Evolutionary conservation across 2,797 vertebrate species (phyloP).

Genomic region (Botia almorhae): DNA sequence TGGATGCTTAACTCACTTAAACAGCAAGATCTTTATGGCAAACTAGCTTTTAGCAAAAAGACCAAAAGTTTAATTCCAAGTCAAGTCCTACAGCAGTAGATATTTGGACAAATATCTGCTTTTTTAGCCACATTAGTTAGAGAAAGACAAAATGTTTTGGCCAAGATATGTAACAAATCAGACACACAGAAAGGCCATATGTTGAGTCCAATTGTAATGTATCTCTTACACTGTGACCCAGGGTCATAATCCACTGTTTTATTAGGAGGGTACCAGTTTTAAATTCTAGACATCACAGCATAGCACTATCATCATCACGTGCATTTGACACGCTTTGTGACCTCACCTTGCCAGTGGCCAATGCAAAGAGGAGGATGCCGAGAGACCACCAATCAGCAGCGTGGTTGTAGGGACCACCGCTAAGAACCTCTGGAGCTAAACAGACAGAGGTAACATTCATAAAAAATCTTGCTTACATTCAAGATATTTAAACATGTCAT

Average conservation of each 20-base stretch:
- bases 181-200: too few relatives aligned
- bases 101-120: too few relatives aligned
- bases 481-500: constrained; percentile 3
- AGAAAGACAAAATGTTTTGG: too few relatives aligned
- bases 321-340: constrained; percentile 11
- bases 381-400: constrained; percentile 93
- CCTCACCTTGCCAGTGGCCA: constrained; percentile 86
- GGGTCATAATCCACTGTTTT: not conserved
- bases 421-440: constrained; percentile 90
- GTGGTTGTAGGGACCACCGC: constrained; percentile 91
- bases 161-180: too few relatives aligned
- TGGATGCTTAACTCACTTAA: too few relatives aligned
- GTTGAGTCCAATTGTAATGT: too few relatives aligned
- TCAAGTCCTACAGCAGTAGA: too few relatives aligned
- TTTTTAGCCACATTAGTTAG: too few relatives aligned
- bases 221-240: not conserved
- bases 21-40: too few relatives aligned
- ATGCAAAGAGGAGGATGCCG: constrained; percentile 85
- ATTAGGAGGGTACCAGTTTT: too few relatives aligned
- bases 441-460: constrained; percentile 30
- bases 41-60: too few relatives aligned
- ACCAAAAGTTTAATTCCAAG: too few relatives aligned
- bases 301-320: not conserved
- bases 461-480: constrained; percentile 1
- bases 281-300: not conserved